Conservation (phyloP, 2,113 vertebrate genomes). For the Pampusana beccarii region DNA sequence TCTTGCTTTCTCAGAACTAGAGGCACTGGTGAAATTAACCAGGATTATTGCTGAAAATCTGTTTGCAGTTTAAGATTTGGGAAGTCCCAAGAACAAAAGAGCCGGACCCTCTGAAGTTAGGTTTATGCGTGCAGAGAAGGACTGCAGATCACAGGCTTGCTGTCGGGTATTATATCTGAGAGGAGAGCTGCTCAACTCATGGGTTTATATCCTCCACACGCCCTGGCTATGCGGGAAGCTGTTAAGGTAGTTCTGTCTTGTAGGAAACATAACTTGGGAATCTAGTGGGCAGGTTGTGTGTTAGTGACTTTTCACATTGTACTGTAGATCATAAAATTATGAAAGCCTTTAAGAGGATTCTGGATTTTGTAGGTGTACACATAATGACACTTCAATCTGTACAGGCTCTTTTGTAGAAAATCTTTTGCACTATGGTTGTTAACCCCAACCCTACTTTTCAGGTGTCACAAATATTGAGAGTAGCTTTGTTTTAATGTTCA, state of each 20-base stretch:
- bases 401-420: not conserved
- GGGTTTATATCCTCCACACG: rapidly evolving
- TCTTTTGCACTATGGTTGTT: not conserved
- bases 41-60: not conserved
- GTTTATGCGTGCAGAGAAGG: not conserved
- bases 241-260: not conserved
- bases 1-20: not conserved
- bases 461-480: not conserved
- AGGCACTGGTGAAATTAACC: not conserved
- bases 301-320: not conserved
- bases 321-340: not conserved
- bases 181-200: rapidly evolving
- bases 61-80: not conserved
- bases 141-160: no score
- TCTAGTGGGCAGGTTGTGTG: not conserved
- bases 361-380: not conserved
- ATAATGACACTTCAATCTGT: not conserved
- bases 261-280: not conserved
- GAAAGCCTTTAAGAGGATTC: not conserved
- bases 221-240: not conserved
- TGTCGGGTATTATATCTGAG: not conserved
- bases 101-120: not conserved
- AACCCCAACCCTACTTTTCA: not conserved
- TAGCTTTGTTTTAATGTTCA: not conserved
- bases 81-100: not conserved